Evolutionary conservation across 2,888 invertebrate species (phyloP).

Genomic region (Mesorhabditis sp.): DNA sequence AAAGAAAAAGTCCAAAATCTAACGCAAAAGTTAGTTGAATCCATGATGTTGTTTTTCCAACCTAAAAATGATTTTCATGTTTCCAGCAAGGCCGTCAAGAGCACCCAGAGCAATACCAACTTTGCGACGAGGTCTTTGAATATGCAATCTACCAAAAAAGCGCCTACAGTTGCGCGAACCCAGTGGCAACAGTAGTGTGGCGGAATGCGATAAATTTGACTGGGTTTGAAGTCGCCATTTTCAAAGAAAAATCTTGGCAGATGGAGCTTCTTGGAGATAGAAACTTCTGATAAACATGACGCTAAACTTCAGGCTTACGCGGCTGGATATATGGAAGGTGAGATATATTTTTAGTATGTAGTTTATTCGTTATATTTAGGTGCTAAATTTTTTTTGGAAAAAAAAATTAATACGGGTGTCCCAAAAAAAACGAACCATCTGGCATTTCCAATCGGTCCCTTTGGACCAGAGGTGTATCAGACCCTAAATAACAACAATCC

Average conservation of each 20-base stretch:
- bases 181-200: constrained; percentile 53
- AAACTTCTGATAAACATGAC: constrained; percentile 39
- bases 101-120: not conserved
- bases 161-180: constrained; percentile 27
- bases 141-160: not conserved
- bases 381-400: no score
- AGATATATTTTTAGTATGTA: not conserved
- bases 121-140: not conserved
- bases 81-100: constrained; percentile 1
- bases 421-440: no score
- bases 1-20: not conserved
- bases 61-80: no score
- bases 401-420: no score
- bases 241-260: constrained; percentile 9
- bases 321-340: constrained; percentile 53
- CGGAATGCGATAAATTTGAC: constrained; percentile 52
- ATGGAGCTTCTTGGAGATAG: constrained; percentile 46
- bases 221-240: constrained; percentile 24
- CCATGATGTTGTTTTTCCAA: not conserved
- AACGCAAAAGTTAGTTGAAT: not conserved
- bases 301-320: constrained; percentile 51
- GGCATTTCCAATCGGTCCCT: no score
- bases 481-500: no score
- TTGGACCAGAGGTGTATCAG: no score
- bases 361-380: no score